Evolutionary conservation across 2,113 vertebrate genomes (phyloP).

Genomic region (Cyanocitta stelleri): DNA sequence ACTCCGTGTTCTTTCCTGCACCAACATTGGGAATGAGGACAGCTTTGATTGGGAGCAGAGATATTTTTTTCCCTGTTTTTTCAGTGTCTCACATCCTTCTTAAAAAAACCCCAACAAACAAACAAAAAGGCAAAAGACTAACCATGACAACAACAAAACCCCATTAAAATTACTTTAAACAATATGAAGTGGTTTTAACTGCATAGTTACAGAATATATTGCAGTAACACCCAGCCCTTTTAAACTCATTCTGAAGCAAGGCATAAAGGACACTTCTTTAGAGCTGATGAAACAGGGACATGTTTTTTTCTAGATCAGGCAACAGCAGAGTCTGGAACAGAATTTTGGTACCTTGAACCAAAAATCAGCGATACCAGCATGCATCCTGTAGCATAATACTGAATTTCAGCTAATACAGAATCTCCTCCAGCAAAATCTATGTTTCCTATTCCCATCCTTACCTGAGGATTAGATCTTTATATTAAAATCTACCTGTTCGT

Average conservation of each 20-base stretch:
- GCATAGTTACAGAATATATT: neutral
- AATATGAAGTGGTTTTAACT: neutral
- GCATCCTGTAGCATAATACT: neutral
- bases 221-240: neutral
- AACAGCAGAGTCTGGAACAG: neutral
- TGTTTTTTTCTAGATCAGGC: neutral
- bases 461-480: neutral
- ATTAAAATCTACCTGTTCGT: neutral
- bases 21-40: neutral
- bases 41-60: neutral
- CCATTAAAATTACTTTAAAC: neutral
- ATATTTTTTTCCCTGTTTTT: neutral
- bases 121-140: neutral
- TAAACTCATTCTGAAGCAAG: neutral
- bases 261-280: neutral
- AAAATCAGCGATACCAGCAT: neutral
- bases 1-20: constrained; percentile 84
- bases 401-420: neutral
- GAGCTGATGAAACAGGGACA: neutral
- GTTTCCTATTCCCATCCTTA: neutral
- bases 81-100: neutral
- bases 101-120: neutral
- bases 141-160: neutral
- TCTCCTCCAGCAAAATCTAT: neutral
- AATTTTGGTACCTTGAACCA: neutral